Base-by-base conservation (phyloP, 2,797 vertebrate species). In the Centroberyx gerrardi region DNA sequence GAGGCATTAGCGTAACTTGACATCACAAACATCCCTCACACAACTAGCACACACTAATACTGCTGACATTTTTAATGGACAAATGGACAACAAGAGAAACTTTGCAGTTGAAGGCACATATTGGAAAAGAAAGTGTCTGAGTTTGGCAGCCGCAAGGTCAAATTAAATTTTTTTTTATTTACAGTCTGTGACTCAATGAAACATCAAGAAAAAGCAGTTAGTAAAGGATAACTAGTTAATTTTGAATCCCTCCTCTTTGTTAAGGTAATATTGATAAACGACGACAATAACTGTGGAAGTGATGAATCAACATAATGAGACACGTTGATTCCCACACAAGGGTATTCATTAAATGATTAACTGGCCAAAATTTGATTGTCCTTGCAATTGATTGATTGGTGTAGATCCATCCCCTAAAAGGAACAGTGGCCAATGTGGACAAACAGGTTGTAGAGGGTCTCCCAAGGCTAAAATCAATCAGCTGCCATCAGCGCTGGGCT, bases 1-100 rank as follows among this genome's bases (percentile, higher is more conserved):
- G 89, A 94, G 91, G 92, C 91, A 95, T 94, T 94, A 96, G 91
- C 89, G 92, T 74, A 90, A 89, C 72, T 87, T 64, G 77, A 87
- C 88, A 90, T 87, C 49, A 86, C 87, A 92, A 80, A 91, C 77
- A 89, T 73, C n/a, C 55, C 55, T 82, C 68, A 89, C 80, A 90
- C 68, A 81, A 74, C 72, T 13, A 72, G 82, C 84, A 86, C 55
- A 85, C 48, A 66, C 61, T 65, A 22, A n/a, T 55, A 82, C 53
- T 49, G 68, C 62, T 55, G 58, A 51, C 53, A 33, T 40, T 52
- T 53, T 76, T 62, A 62, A 80, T 76, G 75, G 69, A 68, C 68
- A 83, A 62, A 80, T 76, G 75, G 69, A 68, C 68, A 83, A 87
- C 68, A 74, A 29, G 65, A 76, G 12, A 74, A 90, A 69, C 10